Conservation (phyloP, 2,888 invertebrate genomes). For the Eudemis profundana region DNA sequence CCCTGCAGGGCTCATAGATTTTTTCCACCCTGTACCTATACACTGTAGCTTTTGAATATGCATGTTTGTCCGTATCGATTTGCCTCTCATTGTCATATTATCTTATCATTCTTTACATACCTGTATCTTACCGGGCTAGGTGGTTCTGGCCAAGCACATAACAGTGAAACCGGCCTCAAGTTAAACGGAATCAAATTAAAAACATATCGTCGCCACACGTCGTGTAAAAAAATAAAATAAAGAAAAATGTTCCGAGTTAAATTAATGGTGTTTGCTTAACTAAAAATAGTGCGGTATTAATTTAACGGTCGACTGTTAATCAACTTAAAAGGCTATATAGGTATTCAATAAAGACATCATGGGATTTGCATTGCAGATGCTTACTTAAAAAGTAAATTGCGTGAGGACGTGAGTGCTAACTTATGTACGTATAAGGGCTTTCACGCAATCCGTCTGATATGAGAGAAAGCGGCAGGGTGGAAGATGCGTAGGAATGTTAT, state of each 20-base stretch:
- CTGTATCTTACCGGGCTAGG: background rate
- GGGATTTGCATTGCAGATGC: conserved; percentile 48
- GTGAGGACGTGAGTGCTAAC: conserved; percentile 13
- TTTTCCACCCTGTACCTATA: no score
- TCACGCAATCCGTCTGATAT: conserved; percentile 39
- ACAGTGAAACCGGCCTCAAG: background rate
- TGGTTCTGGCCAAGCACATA: background rate
- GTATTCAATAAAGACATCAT: conserved; percentile 35
- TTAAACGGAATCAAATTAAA: conserved; percentile 16
- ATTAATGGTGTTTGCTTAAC: conserved; percentile 28
- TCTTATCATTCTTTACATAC: background rate
- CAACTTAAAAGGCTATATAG: conserved; percentile 30
- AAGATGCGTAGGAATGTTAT: conserved; percentile 55
- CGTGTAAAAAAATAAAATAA: conserved; percentile 7
- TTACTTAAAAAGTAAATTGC: conserved; percentile 51
- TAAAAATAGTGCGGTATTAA: conserved; percentile 29
- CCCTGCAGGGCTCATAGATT: no score
- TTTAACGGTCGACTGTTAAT: conserved; percentile 14
- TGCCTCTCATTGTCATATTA: no score
- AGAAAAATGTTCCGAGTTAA: conserved; percentile 18
- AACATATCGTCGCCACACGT: conserved; percentile 1
- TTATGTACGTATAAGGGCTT: conserved; percentile 32
- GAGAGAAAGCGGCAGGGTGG: conserved; percentile 55
- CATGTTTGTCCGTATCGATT: no score
- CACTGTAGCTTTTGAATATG: no score